Conservation (phyloP, 1,140 invertebrate species). For the Hylyphantes graminicola region DNA sequence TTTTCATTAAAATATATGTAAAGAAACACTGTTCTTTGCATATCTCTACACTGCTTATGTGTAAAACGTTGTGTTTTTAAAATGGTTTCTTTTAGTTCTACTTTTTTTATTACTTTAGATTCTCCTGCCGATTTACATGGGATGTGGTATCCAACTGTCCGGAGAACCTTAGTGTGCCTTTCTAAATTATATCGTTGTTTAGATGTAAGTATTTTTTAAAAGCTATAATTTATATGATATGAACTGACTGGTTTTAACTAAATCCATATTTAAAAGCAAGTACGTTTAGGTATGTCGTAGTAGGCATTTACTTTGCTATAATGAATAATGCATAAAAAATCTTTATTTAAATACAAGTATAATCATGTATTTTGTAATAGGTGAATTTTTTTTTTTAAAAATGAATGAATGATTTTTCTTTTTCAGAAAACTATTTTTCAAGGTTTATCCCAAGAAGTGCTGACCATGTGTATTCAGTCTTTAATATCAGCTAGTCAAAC, state of each 20-base stretch:
- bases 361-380: background rate
- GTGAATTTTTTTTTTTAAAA: background rate
- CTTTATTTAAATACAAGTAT: background rate
- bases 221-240: slow-evolving; percentile 22
- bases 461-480: slow-evolving; percentile 91
- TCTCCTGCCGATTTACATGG: slow-evolving; percentile 97
- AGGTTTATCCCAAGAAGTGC: slow-evolving; percentile 93
- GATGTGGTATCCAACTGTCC: slow-evolving; percentile 99
- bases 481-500: slow-evolving; percentile 78
- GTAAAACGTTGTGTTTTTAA: background rate
- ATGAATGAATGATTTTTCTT: slow-evolving; percentile 21
- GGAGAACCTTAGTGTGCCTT: slow-evolving; percentile 92
- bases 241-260: background rate
- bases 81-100: background rate
- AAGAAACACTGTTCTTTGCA: background rate
- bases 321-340: background rate
- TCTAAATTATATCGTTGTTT: slow-evolving; percentile 95
- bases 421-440: slow-evolving; percentile 88
- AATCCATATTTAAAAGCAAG: background rate
- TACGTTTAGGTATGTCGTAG: too few relatives aligned
- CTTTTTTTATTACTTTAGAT: slow-evolving; percentile 57
- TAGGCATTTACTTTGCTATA: slow-evolving; percentile 11
- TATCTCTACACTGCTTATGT: background rate
- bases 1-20: background rate
- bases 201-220: slow-evolving; percentile 73